Percentiles rank a stretch among this genome's conserved stretches.
These are phyloP conservation scores for Gymnorhina tibicen DNA, from an alignment of 2,113 vertebrate species.

Conservation along the genomic window DNA sequence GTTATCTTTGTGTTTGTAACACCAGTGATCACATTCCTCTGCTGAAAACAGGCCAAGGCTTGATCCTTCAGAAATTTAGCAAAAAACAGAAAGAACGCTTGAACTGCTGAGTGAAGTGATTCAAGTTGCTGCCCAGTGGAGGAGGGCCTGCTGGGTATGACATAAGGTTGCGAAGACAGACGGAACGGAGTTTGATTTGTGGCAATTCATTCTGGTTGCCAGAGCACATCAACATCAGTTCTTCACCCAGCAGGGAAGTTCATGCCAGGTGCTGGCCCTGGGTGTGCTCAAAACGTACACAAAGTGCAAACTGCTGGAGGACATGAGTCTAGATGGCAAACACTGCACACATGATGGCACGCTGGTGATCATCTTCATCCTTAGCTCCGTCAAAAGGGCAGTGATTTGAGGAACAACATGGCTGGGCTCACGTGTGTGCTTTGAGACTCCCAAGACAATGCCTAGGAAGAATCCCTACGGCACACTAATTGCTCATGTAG, in stretches of 20 bases:
- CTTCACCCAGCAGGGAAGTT: background rate
- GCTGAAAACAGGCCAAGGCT: background rate
- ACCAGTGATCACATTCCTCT: background rate
- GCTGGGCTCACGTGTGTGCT: fast-evolving
- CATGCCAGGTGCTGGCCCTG: background rate
- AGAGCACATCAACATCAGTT: background rate
- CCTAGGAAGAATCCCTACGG: background rate
- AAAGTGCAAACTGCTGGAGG: background rate
- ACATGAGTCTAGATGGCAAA: background rate
- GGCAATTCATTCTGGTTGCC: background rate
- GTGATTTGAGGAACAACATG: background rate
- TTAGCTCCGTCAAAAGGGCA: background rate
- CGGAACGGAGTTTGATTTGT: background rate
- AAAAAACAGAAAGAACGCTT: background rate
- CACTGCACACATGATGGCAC: fast-evolving
- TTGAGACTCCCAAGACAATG: background rate
- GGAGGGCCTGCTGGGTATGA: background rate
- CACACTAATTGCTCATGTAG: background rate
- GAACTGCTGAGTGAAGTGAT: background rate
- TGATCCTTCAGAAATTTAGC: background rate
- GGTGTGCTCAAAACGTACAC: background rate
- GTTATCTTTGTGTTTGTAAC: background rate
- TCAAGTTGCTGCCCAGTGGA: background rate
- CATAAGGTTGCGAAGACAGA: background rate
- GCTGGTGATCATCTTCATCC: background rate